Evolutionary conservation across 2,113 vertebrate genomes (phyloP), one percentile per base, ranked within the genome.

Genomic region (Pygathrix nemaeus): DNA sequence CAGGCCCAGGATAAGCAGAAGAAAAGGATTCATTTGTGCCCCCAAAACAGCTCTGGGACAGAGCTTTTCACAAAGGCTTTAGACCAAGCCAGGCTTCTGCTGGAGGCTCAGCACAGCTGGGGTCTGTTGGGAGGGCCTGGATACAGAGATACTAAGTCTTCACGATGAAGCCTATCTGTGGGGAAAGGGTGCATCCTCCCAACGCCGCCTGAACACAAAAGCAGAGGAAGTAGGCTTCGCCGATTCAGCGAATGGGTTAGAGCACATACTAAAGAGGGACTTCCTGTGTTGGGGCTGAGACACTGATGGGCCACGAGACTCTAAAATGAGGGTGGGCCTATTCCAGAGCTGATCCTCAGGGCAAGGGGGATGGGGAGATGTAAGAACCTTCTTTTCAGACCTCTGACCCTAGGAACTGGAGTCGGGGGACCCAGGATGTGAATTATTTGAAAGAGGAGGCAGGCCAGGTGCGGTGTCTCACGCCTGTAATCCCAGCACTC

Each of bases 311-410:
- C 32, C 3, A 9, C 3, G 16, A 43, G 68, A 30, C 20, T 59
- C 38, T 20, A 17, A 81, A 92, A 72, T 59, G 68, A 79, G 23
- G 43, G 17, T 68, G 83, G 18, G 12, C 25, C 88, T 55, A 11
- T 78, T 90, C 66, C 59, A 66, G 52, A 90, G 48, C 21, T 17
- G 18, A 38, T 84, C 27, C 52, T 61, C 61, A 6, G 21, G 18
- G 6, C 43, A 57, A 82, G 79, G 38, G 70, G 32, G 30, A 52
- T 61, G 32, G 52, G 38, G 32, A 85, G 70, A 61, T n/a, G 30
- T 85, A 72, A 85, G 48, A n/a, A 48, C 73, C 30, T 83, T 55
- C 89, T 91, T 83, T 48, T 52, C 38, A 57, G 93, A 81, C 86
- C 66, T 86, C 89, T 83, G 9, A 21, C 45, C 23, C 43, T 16